Percentiles rank a stretch among this genome's conserved stretches.
These are phyloP conservation scores for Mythimna vitellina DNA, from an alignment of 2,888 invertebrate species.

Conservation along the genomic window DNA sequence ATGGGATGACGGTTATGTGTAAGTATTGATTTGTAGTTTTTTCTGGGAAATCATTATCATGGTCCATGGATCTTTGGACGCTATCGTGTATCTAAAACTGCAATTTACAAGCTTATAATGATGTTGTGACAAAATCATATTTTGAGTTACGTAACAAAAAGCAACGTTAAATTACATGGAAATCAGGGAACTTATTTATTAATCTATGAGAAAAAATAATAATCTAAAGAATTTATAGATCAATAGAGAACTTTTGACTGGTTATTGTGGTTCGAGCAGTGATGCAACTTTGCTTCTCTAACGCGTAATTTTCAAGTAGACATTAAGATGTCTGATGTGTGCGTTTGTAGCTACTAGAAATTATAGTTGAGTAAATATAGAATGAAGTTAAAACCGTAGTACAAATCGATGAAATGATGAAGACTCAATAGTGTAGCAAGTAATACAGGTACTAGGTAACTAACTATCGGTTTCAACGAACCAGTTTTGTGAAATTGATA, in stretches of 20 bases:
- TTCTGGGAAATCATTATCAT: not conserved
- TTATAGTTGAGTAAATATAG: not conserved
- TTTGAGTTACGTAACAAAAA: too few relatives aligned
- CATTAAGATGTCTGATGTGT: not conserved
- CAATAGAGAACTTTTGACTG: too few relatives aligned
- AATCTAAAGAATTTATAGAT: too few relatives aligned
- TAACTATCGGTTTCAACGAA: conserved; percentile 4
- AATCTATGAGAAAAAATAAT: too few relatives aligned
- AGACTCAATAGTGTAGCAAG: too few relatives aligned
- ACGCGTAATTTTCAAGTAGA: not conserved
- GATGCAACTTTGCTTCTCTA: not conserved
- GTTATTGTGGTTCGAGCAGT: too few relatives aligned
- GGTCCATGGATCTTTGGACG: not conserved
- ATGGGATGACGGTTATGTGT: conserved; percentile 95
- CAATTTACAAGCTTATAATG: too few relatives aligned
- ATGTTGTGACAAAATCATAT: too few relatives aligned
- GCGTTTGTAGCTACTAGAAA: not conserved
- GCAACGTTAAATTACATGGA: too few relatives aligned
- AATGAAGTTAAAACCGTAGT: not conserved
- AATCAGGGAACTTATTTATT: too few relatives aligned
- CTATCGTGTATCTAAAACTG: not conserved
- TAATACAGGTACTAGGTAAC: not conserved
- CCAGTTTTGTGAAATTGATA: conserved; percentile 4
- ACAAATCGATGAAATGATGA: not conserved
- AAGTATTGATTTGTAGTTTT: conserved; percentile 76